A percentile compares a stretch with the other conserved stretches of the same genome.
These are phyloP conservation scores for Ligdia adustata DNA, from an alignment of 2,888 invertebrate genomes.

Conservation along the genomic window DNA sequence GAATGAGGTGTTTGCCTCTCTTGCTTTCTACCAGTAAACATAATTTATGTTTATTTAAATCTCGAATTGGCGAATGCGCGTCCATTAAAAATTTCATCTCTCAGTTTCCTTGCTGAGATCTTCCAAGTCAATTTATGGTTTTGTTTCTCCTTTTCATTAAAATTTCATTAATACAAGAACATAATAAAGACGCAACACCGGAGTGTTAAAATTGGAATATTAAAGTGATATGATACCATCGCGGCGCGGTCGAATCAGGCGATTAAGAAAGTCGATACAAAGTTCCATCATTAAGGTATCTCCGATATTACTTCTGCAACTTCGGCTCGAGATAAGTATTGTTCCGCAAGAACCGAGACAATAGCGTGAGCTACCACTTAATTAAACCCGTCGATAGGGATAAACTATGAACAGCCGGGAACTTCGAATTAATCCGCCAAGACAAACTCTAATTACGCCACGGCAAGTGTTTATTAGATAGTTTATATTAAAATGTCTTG, in stretches of 20 bases:
- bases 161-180: slow-evolving; percentile 38
- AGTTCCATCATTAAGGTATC: slow-evolving; percentile 83
- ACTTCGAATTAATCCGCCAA: slow-evolving; percentile 63
- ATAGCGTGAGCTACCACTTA: slow-evolving; percentile 78
- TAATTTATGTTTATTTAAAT: slow-evolving; percentile 42
- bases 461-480: slow-evolving; percentile 26
- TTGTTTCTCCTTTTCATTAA: slow-evolving; percentile 40
- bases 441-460: slow-evolving; percentile 49
- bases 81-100: slow-evolving; percentile 60
- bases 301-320: slow-evolving; percentile 80
- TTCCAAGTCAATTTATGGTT: slow-evolving; percentile 40
- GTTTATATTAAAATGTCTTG: slow-evolving; percentile 50
- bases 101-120: slow-evolving; percentile 44
- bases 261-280: slow-evolving; percentile 80
- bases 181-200: slow-evolving; percentile 35
- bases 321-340: slow-evolving; percentile 78
- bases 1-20: slow-evolving; percentile 34
- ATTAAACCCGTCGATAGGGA: slow-evolving; percentile 71
- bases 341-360: slow-evolving; percentile 76
- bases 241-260: slow-evolving; percentile 63
- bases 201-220: slow-evolving; percentile 23
- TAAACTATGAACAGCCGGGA: slow-evolving; percentile 59
- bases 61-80: slow-evolving; percentile 64
- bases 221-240: slow-evolving; percentile 40
- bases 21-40: slow-evolving; percentile 51